Evolutionary conservation across 2,797 vertebrate species (phyloP), one percentile per base, ranked within the genome.

Genomic region (Scolopax rusticola): DNA sequence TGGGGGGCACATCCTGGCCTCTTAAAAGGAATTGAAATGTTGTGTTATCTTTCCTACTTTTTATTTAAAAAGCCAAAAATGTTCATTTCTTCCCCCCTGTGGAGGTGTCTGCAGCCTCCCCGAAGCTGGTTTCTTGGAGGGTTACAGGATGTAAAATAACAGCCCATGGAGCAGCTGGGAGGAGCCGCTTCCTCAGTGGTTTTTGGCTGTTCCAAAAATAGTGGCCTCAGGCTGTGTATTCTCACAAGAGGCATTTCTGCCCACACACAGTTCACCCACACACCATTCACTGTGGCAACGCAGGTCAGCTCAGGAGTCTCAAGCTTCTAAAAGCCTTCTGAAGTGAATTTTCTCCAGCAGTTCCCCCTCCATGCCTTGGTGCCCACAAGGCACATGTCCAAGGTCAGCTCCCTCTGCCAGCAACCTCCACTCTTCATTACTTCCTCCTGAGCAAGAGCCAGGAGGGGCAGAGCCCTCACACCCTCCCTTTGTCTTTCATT

Each of bases 181-280:
- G 60, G 51, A 79, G 43, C 30, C 9, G 11, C 47, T 84, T 67
- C 41, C 67, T 87, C 15, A 3, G 20, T 69, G 36, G 4, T 45
- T 93, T 90, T 67, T 82, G 70, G 60, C 83, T 84, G 56, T 56
- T 90, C 43, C 64, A 87, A 76, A 93, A 93, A 84, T 20, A 94
- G 84, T 16, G 8, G 36, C 70, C 2, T 2, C 59, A 73, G 92
- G 41, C 67, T 12, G 20, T 12, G 15, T 50, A 51, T 27, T 48
- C 83, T 79, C 77, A 80, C 0, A 0, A 77, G 51, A 96, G 51
- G 47, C 71, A 74, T 60, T 83, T 89, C 43, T 89, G 75, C 67
- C 71, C 2, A 2, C 1, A 0, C 65, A 70, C 76, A 30, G 5
- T 30, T 85, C 68, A 84, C 65, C 27, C 6, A 3, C 50, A 27